Percentiles rank a stretch among this genome's conserved stretches.
These are phyloP conservation scores for Escarpia spicata DNA, from an alignment of 2,888 invertebrate genomes.

Conservation along the genomic window DNA sequence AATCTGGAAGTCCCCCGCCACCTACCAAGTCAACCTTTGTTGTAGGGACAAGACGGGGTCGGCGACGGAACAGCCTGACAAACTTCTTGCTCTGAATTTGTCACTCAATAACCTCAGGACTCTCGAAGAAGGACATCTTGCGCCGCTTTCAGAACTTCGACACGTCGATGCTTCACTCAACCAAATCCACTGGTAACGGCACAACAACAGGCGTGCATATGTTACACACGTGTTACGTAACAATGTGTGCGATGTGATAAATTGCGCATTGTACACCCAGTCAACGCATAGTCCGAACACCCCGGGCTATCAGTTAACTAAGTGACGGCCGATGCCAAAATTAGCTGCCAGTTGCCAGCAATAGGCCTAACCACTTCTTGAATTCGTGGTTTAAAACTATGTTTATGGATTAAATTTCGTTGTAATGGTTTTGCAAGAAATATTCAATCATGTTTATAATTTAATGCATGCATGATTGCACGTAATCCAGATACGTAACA, in stretches of 20 bases:
- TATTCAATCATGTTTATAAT: no score
- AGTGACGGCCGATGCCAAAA: no score
- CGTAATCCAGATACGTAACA: no score
- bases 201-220: background rate
- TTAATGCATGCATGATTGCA: no score
- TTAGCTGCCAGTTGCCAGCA: no score
- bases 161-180: conserved; percentile 49
- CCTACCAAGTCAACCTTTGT: background rate
- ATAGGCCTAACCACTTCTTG: no score
- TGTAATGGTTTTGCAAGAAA: no score
- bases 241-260: background rate
- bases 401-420: no score
- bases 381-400: no score
- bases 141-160: conserved; percentile 24
- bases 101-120: conserved; percentile 55
- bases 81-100: conserved; percentile 33
- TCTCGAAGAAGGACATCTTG: conserved; percentile 40
- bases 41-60: background rate
- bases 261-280: background rate
- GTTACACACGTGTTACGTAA: background rate
- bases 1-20: background rate
- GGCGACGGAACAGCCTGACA: conserved; percentile 35
- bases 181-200: conserved; percentile 45
- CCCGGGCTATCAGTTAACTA: conserved; percentile 50
- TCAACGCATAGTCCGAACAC: conserved; percentile 51